phyloP scores from a whole-genome alignment of 2,888 invertebrate genomes.

The Odontocerum albicorne region DNA sequence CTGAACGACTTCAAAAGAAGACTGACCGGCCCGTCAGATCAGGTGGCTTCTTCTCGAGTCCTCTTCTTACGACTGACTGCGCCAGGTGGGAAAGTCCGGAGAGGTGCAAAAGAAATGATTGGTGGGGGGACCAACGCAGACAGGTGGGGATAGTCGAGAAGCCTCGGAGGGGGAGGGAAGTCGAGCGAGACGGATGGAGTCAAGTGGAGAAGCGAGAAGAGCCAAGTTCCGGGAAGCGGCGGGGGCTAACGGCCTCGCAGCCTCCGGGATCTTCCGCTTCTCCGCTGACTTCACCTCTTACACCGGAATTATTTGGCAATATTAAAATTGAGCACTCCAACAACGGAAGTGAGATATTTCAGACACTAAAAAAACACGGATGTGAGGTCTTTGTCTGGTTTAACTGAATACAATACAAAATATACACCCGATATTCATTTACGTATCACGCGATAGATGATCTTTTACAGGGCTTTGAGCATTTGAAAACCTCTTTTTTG shows the following conservation, averaged over 20 bases:
- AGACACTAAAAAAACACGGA: too few species aligned
- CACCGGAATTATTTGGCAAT: too few species aligned
- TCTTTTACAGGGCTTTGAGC: too few species aligned
- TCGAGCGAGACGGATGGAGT: constrained; percentile 40
- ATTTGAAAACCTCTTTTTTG: too few species aligned
- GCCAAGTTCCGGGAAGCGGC: constrained; percentile 42
- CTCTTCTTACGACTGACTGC: constrained; percentile 15
- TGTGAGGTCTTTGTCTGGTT: too few species aligned
- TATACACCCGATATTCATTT: too few species aligned
- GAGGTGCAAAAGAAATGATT: not conserved
- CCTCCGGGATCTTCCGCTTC: not conserved
- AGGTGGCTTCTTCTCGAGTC: not conserved
- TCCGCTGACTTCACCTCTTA: too few species aligned
- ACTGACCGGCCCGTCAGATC: not conserved
- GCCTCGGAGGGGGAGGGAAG: constrained; percentile 37
- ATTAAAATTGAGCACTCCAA: too few species aligned
- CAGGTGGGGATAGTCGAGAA: not conserved
- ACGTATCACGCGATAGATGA: too few species aligned
- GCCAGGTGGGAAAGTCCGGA: constrained; percentile 4
- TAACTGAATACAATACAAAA: too few species aligned
- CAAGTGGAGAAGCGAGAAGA: constrained; percentile 43
- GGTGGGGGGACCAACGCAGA: constrained; percentile 1
- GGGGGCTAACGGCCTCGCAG: constrained; percentile 19
- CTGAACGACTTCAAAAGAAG: constrained; percentile 2
- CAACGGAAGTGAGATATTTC: too few species aligned